Evolutionary conservation across 2,888 invertebrate genomes (phyloP), one percentile per base, ranked within the genome.

Genomic region (Chouioia cunea): DNA sequence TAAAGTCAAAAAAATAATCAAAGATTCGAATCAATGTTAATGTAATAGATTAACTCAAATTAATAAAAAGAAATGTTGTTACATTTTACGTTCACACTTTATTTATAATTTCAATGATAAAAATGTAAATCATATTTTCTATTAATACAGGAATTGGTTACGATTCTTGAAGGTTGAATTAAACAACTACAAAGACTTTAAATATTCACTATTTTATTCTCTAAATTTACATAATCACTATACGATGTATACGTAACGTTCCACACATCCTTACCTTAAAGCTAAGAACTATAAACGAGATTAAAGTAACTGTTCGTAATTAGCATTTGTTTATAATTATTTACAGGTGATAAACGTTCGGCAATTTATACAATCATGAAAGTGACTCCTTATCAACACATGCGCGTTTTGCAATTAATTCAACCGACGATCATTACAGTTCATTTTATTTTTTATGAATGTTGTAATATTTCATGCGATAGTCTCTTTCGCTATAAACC

Each of bases 351-450:
- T 71, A 69, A 71, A 66, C 73, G 62, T 74, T 74, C 68, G 69
- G 65, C 60, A 74, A 71, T 74, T 74, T 71, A 74, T 71, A 74
- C 73, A 74, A 71, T 71, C 69, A 71, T 73, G 68, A 69, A 71
- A 71, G 71, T 73, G 67, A 64, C 58, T 68, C 27, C 66, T 56
- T 36, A 63, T 69, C 71, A 71, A 59, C 65, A 65, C 71, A 54
- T 70, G 46, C 66, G 60, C 60, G 69, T 65, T 69, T 58, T 52
- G 59, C 60, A 60, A 10, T 50, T 67, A 60, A 63, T 56, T 64
- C 46, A 66, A 58, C 66, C 50, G 58, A 66, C 62, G 63, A 53
- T 36, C 12, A 36, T 36, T 36, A 66, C 54, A 62, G 65, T 65
- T 10, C n/a, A 56, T 62, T 58, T 52, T 60, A 48, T n/a, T 64